Evolutionary conservation across 2,888 invertebrate species (phyloP).

Genomic region (Thereva unica): DNA sequence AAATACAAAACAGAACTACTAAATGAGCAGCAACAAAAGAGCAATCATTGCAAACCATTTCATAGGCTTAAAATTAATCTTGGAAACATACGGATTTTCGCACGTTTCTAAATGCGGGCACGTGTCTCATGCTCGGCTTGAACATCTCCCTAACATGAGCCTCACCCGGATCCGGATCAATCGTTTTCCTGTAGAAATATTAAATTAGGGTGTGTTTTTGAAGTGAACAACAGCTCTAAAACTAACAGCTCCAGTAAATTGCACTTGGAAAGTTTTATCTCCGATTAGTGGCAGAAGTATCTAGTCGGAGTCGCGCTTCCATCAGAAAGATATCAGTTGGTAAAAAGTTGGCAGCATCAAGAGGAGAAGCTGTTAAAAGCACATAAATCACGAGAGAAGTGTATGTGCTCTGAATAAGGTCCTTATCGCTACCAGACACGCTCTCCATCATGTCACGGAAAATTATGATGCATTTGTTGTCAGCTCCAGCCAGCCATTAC

Average conservation of each 20-base stretch:
- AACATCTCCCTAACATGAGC: too few species aligned
- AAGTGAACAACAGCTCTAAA: too few species aligned
- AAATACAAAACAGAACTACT: too few species aligned
- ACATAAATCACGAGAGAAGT: slow-evolving; percentile 27
- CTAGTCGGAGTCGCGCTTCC: too few species aligned
- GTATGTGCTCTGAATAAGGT: slow-evolving; percentile 2
- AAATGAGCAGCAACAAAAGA: slow-evolving; percentile 23
- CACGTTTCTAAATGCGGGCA: slow-evolving; percentile 29
- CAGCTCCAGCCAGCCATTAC: slow-evolving; percentile 27
- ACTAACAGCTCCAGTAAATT: too few species aligned
- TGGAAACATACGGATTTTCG: slow-evolving; percentile 31
- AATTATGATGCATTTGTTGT: slow-evolving; percentile 33
- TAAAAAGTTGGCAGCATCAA: slow-evolving; percentile 9
- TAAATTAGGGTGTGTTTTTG: too few species aligned
- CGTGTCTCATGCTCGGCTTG: slow-evolving; percentile 1
- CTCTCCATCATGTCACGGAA: slow-evolving; percentile 30
- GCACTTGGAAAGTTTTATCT: too few species aligned
- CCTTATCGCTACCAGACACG: slow-evolving; percentile 29
- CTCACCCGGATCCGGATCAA: too few species aligned
- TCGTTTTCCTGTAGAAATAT: too few species aligned
- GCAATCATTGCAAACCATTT: slow-evolving; percentile 20
- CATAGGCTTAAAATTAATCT: slow-evolving; percentile 27
- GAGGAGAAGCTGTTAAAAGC: slow-evolving; percentile 28
- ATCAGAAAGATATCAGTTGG: too few species aligned
- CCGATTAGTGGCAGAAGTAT: too few species aligned